Conservation (phyloP, 2,113 vertebrate genomes). For the Cisticola juncidis region DNA sequence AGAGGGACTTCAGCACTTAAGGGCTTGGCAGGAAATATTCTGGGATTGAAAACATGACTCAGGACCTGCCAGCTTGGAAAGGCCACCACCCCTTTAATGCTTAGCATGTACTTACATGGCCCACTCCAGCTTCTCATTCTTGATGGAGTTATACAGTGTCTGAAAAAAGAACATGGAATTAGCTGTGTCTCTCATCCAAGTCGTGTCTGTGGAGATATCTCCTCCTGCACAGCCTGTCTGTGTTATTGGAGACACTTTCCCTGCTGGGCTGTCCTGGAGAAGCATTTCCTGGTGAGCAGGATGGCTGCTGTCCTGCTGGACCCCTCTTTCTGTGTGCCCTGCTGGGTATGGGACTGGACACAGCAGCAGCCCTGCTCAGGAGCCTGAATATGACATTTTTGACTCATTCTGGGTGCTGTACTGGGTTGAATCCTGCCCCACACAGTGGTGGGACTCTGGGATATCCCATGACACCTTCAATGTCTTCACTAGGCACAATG, state of each 20-base stretch:
- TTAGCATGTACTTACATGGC: constrained; percentile 88
- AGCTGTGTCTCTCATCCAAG: not conserved
- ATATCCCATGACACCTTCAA: not conserved
- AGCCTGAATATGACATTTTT: not conserved
- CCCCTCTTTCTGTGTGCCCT: not conserved
- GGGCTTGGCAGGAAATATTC: not conserved
- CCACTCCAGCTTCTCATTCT: constrained; percentile 98
- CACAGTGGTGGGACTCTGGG: not conserved
- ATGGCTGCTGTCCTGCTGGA: not conserved
- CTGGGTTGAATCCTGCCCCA: not conserved
- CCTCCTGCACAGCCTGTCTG: not conserved
- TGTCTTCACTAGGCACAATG: not conserved
- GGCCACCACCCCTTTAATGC: not conserved
- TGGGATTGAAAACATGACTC: not conserved
- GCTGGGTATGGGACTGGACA: not conserved
- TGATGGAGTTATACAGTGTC: constrained; percentile 96
- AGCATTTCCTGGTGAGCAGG: not conserved
- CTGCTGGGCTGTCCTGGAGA: not conserved
- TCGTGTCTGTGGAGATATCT: not conserved
- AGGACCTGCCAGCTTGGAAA: not conserved
- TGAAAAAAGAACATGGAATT: constrained; percentile 65
- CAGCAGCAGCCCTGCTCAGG: not conserved
- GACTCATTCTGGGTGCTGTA: not conserved
- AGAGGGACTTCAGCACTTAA: not conserved
- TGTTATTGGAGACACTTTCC: not conserved